Base-by-base conservation (phyloP, 2,888 invertebrate genomes). In the Ochropleura plecta region DNA sequence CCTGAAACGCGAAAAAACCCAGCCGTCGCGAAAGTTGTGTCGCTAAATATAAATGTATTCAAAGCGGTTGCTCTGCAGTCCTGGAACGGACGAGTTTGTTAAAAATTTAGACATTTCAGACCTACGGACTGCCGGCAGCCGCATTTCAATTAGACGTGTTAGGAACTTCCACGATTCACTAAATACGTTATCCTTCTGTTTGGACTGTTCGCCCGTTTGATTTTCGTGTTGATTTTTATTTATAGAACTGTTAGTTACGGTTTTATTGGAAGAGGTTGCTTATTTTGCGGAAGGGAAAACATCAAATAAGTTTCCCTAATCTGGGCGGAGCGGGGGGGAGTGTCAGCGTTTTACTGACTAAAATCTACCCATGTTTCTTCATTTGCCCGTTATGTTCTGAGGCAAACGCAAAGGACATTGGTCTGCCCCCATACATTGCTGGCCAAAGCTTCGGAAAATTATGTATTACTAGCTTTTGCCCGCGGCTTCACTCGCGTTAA, bases 21-120 rank as follows among this genome's bases (percentile, higher is more conserved):
- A 12, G 14, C 46, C 69, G 86, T 77, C 83, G 78, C 70, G 53
- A 81, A 86, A 87, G 76, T 86, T 86, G 30, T 7, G 40, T 40
- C 9, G 66, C 81, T 73, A 85, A 87, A 85, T 76, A 78, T 77
- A 84, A 82, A 80, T 62, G 67, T 77, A 81, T 83, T 83, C 71
- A 78, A 76, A 87, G 79, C 40, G 62, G 70, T 70, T 57, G 67
- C 64, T 71, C 64, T 44, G 30, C 44, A 63, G 60, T 70, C 62
- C 63, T 70, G 72, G 46, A 73, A 40, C 70, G 82, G 79, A 85
- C 64, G 83, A 82, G 81, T 85, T 84, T 64, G 77, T 88, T 82
- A 88, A 88, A 88, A 88, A 88, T 84, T 88, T 83, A 88, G 78
- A 73, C 9, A 83, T 86, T 87, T 88, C 83, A 88, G 75, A 66